Evolutionary conservation across 2,888 invertebrate species (phyloP).

Genomic region (Dendrolimus houi): DNA sequence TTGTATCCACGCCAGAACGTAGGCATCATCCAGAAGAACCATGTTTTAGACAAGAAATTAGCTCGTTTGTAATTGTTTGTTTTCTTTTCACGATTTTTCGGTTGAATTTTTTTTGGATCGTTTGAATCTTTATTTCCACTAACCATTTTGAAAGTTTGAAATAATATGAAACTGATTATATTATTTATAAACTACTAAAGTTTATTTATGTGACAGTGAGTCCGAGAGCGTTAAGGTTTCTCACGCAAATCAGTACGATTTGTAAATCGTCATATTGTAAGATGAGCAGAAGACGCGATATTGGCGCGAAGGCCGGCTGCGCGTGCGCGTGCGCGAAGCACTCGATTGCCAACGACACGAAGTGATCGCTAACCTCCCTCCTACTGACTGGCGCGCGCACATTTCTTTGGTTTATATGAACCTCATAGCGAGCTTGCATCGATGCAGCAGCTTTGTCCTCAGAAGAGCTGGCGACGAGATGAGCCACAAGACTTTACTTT

Average conservation of each 20-base stretch:
- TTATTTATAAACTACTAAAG: no score
- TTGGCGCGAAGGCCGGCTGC: constrained; percentile 25
- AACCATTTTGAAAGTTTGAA: constrained; percentile 49
- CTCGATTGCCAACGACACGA: constrained; percentile 43
- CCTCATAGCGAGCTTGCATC: constrained; percentile 6
- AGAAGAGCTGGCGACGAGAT: not conserved
- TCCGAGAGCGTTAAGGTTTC: not conserved
- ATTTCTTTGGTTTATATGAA: constrained; percentile 18
- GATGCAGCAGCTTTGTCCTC: constrained; percentile 1
- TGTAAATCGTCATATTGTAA: constrained; percentile 35
- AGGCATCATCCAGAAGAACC: constrained; percentile 74
- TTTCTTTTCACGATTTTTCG: constrained; percentile 65
- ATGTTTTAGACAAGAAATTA: constrained; percentile 55
- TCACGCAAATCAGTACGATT: constrained; percentile 27
- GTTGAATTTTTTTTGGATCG: constrained; percentile 61
- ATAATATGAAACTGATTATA: not conserved
- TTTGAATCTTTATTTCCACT: constrained; percentile 63
- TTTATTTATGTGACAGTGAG: no score
- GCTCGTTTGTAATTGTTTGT: constrained; percentile 63
- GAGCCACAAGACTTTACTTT: not conserved
- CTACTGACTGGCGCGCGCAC: constrained; percentile 58
- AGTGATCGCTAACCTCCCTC: constrained; percentile 49
- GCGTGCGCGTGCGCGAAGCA: constrained; percentile 48
- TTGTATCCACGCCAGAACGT: constrained; percentile 77
- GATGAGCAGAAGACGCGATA: constrained; percentile 30